These are phyloP conservation scores for Phrynosoma blainvillii DNA, from an alignment of 2,113 vertebrate genomes.

Conservation along the genomic window DNA sequence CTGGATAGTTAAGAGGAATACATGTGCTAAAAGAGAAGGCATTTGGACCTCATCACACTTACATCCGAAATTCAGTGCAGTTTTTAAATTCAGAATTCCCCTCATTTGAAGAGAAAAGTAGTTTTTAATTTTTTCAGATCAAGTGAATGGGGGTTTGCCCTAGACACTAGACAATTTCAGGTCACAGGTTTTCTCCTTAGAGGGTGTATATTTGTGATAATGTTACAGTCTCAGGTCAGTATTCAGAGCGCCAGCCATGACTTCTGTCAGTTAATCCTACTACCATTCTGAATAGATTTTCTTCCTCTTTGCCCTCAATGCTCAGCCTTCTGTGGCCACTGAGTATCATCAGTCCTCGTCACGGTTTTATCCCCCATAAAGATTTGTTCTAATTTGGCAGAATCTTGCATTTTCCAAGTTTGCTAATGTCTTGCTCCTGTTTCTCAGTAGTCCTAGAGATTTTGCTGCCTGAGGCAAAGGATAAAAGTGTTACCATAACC, in stretches of 20 bases:
- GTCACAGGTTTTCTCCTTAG: too few relatives aligned
- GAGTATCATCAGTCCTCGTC: too few relatives aligned
- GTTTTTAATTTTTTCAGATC: too few relatives aligned
- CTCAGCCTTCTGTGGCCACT: background rate
- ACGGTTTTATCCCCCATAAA: background rate
- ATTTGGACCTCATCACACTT: background rate
- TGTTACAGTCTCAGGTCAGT: too few relatives aligned
- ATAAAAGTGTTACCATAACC: too few relatives aligned
- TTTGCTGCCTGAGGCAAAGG: too few relatives aligned
- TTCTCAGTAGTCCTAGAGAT: background rate
- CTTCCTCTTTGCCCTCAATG: background rate
- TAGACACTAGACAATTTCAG: too few relatives aligned
- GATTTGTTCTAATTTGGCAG: background rate
- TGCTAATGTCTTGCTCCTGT: background rate
- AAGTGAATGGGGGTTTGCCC: too few relatives aligned
- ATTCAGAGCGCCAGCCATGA: too few relatives aligned
- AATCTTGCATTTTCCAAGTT: background rate
- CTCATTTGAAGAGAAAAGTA: too few relatives aligned
- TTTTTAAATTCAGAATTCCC: background rate
- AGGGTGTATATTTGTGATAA: too few relatives aligned
- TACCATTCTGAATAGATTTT: background rate
- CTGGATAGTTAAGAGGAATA: background rate
- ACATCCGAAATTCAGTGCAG: background rate
- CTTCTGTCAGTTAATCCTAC: too few relatives aligned
- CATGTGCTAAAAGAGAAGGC: background rate